Evolutionary conservation across 1,140 invertebrate genomes (phyloP).

Genomic region (Drosophila carrolli): DNA sequence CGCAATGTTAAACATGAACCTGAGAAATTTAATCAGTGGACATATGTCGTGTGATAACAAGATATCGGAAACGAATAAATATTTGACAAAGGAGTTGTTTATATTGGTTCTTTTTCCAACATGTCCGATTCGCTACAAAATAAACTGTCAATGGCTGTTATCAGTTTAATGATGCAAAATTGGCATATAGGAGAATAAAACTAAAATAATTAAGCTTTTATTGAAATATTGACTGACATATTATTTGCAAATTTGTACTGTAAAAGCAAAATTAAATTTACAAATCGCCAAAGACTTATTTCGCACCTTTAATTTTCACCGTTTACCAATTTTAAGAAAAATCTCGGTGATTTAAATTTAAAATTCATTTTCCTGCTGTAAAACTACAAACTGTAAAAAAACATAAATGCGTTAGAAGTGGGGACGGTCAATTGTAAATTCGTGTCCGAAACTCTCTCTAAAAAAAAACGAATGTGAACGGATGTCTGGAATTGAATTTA

Average conservation of each 20-base stretch:
- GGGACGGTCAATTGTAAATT: slow-evolving; percentile 7
- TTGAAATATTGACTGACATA: no score
- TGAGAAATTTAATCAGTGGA: not conserved
- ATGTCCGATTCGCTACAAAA: not conserved
- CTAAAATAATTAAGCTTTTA: no score
- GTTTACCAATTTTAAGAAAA: no score
- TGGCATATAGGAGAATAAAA: not conserved
- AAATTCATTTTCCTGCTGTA: slow-evolving; percentile 7
- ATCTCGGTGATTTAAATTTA: slow-evolving; percentile 1
- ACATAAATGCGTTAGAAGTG: slow-evolving; percentile 17
- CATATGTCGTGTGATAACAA: slow-evolving; percentile 3
- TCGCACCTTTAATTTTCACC: no score
- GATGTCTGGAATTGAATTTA: slow-evolving; percentile 27
- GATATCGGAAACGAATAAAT: not conserved
- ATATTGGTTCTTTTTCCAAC: not conserved
- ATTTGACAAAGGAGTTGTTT: slow-evolving; percentile 1
- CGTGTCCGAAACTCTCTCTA: slow-evolving; percentile 16
- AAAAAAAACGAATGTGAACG: slow-evolving; percentile 19
- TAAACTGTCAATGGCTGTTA: not conserved
- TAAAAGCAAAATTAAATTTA: no score
- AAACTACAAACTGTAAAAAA: slow-evolving; percentile 6
- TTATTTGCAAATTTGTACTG: not conserved
- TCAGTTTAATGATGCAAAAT: not conserved
- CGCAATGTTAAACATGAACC: not conserved
- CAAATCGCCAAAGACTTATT: no score